Conservation (phyloP, 2,113 vertebrate genomes). For the Pardalotus punctatus region DNA sequence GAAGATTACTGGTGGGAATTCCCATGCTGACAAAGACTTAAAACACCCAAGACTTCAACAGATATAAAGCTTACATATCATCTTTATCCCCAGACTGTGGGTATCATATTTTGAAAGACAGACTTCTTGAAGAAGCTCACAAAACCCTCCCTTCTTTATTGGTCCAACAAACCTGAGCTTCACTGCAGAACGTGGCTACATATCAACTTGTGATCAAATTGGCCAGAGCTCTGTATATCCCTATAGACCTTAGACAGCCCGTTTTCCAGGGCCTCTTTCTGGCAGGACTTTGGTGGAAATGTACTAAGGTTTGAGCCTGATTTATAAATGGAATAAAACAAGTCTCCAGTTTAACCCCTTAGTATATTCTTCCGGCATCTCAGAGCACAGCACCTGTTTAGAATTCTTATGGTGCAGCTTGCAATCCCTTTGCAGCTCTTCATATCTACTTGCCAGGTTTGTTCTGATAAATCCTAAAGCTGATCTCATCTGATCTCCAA, state of each 20-base stretch:
- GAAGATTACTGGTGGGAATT: not conserved
- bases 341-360: not conserved
- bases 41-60: not conserved
- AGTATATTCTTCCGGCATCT: not conserved
- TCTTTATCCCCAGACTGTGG: not conserved
- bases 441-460: not conserved
- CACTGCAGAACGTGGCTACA: not conserved
- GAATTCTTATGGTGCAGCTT: not conserved
- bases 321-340: not conserved
- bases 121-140: not conserved
- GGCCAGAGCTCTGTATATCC: not conserved
- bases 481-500: not conserved
- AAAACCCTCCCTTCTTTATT: not conserved
- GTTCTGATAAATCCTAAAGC: not conserved
- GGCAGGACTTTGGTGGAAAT: not conserved
- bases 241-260: not conserved
- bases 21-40: not conserved
- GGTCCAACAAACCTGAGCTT: not conserved
- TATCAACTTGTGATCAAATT: slow-evolving; percentile 10
- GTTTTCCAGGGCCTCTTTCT: slow-evolving; percentile 10
- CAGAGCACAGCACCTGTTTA: not conserved
- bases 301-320: not conserved
- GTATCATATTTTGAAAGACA: not conserved
- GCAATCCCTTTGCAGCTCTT: not conserved
- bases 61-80: not conserved